A percentile compares a stretch with the other conserved stretches of the same genome.
Conservation (phyloP, 2,113 vertebrate genomes). For the Ivindomyrus marchei region DNA sequence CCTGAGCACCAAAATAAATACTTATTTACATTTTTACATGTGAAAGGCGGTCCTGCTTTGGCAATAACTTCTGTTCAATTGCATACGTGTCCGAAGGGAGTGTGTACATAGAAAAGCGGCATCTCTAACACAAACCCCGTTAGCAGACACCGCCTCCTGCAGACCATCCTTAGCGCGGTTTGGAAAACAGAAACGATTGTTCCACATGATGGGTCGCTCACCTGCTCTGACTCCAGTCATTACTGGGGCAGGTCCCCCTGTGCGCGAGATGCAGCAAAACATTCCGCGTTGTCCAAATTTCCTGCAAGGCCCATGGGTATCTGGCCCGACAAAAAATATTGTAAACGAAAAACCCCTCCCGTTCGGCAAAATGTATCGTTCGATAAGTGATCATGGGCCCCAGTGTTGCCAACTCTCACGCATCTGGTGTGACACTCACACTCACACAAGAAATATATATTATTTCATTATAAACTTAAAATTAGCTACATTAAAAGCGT, state of each 20-base stretch:
- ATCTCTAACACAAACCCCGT: neutral
- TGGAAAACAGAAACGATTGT: neutral
- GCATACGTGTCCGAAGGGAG: neutral
- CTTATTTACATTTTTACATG: neutral
- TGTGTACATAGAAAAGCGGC: neutral
- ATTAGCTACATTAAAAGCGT: too few relatives aligned
- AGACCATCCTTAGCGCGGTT: neutral
- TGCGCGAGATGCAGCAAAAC: neutral
- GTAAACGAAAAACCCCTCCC: neutral
- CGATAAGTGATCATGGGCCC: neutral
- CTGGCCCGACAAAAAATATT: neutral
- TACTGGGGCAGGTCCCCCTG: neutral
- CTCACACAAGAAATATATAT: too few relatives aligned
- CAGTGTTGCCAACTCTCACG: neutral
- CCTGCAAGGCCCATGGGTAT: neutral
- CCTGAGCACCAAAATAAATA: neutral
- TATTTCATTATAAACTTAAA: too few relatives aligned
- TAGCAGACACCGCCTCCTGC: neutral
- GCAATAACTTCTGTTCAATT: neutral
- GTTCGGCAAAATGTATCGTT: neutral
- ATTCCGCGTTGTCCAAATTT: neutral
- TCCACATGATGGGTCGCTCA: neutral
- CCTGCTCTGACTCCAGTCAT: neutral
- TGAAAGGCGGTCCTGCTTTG: neutral
- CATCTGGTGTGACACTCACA: too few relatives aligned